A percentile compares a stretch with the other conserved stretches of the same genome.
phyloP scores from a whole-genome alignment of 2,888 invertebrate genomes.

The Drosophila bunnanda region DNA sequence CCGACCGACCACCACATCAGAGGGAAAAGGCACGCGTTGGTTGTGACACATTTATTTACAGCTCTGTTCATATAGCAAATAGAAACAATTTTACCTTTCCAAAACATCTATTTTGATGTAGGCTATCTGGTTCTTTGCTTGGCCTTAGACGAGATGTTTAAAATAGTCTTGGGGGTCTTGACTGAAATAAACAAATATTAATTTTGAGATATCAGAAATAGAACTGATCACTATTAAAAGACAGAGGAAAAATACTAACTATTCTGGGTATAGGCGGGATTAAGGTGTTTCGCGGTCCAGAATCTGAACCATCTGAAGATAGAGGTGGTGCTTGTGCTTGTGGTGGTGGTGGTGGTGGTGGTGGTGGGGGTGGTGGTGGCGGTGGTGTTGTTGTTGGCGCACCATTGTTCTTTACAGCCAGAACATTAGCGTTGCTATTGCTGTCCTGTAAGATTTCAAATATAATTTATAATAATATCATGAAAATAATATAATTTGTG shows the following conservation, averaged over 20 bases:
- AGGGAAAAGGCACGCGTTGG: conserved; percentile 19
- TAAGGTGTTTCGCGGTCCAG: background rate
- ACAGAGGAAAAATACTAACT: background rate
- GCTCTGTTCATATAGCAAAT: background rate
- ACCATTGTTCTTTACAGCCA: background rate
- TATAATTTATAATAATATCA: background rate
- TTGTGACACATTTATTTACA: conserved; percentile 16
- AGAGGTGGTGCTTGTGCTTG: background rate
- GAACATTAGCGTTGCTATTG: background rate
- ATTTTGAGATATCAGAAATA: background rate
- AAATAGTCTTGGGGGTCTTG: no score
- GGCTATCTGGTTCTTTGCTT: background rate
- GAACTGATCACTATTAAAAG: background rate
- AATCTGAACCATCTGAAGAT: background rate
- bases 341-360: background rate
- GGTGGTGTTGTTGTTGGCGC: background rate
- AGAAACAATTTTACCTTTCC: background rate
- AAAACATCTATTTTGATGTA: background rate
- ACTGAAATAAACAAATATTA: background rate
- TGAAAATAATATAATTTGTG: background rate
- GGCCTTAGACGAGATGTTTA: background rate
- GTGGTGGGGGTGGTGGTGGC: background rate
- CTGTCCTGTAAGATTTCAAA: background rate
- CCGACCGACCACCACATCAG: conserved; percentile 9
- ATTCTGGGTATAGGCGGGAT: background rate